Percentiles rank a stretch among this genome's conserved stretches.
phyloP scores from a whole-genome alignment of 2,797 vertebrate genomes.

The Alosa sapidissima region DNA sequence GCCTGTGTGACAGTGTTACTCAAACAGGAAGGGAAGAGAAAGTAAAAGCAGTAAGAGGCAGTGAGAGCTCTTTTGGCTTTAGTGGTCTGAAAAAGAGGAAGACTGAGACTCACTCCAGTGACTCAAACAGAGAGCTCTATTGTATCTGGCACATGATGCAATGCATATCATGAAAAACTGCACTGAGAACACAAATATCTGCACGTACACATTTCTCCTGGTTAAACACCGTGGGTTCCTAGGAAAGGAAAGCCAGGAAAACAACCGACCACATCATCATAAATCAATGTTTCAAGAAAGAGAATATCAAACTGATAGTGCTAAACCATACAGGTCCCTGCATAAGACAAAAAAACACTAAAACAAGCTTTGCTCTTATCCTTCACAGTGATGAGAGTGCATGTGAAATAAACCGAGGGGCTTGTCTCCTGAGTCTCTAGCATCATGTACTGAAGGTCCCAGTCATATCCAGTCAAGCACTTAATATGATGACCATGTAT shows the following conservation, averaged over 20 bases:
- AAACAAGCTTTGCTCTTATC: background rate
- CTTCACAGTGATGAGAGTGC: background rate
- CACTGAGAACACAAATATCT: background rate
- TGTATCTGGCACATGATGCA: constrained; percentile 13
- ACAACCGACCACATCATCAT: background rate
- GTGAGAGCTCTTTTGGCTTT: background rate
- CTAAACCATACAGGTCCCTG: background rate
- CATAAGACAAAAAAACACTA: background rate
- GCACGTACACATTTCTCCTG: constrained; percentile 5
- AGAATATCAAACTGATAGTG: background rate
- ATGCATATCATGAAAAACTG: constrained; percentile 22
- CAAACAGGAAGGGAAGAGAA: background rate
- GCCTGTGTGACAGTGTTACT: background rate
- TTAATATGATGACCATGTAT: background rate
- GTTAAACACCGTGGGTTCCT: background rate
- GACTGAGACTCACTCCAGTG: background rate
- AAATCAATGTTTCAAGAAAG: background rate
- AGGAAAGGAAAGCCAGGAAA: background rate
- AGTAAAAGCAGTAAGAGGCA: background rate
- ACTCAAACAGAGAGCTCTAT: constrained; percentile 10
- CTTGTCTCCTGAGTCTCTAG: background rate
- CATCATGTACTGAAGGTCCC: background rate
- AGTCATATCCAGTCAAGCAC: background rate
- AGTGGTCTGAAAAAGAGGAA: constrained; percentile 5
- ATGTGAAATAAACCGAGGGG: background rate